Conservation (phyloP, 2,888 invertebrate genomes). For the Lobophora halterata region DNA sequence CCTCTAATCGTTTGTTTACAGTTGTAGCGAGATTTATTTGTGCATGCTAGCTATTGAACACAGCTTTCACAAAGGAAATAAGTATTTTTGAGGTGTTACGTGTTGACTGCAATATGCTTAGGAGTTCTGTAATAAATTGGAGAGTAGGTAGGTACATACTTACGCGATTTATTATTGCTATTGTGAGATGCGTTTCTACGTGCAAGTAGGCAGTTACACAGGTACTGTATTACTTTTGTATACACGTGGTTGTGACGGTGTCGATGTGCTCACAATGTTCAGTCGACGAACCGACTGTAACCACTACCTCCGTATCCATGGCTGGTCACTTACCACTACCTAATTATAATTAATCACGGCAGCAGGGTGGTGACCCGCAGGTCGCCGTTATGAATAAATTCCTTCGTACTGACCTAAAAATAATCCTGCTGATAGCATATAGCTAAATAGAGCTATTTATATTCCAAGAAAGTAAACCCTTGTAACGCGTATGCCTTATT, state of each 20-base stretch:
- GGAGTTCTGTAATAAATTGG: slow-evolving; percentile 2
- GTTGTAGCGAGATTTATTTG: slow-evolving; percentile 16
- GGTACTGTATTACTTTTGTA: too few species aligned
- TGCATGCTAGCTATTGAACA: slow-evolving; percentile 10
- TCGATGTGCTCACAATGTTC: too few species aligned
- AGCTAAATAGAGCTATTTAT: slow-evolving; percentile 8
- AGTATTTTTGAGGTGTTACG: not conserved
- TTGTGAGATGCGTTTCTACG: too few species aligned
- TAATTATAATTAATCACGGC: slow-evolving; percentile 24
- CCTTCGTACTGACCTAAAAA: slow-evolving; percentile 29
- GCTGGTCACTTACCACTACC: slow-evolving; percentile 4
- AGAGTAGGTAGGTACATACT: not conserved
- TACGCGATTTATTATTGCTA: too few species aligned
- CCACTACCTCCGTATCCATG: not conserved
- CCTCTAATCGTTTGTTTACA: slow-evolving; percentile 25
- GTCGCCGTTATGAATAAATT: slow-evolving; percentile 27
- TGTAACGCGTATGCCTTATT: not conserved
- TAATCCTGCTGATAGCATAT: slow-evolving; percentile 14
- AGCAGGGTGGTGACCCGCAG: slow-evolving; percentile 17
- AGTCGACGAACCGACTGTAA: not conserved
- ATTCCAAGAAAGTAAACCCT: slow-evolving; percentile 5
- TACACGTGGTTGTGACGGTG: too few species aligned
- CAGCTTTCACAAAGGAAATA: not conserved
- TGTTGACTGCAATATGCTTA: not conserved
- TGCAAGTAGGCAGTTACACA: too few species aligned